phyloP scores from a whole-genome alignment of 2,797 vertebrate species.

The Xiphophorus birchmanni region DNA sequence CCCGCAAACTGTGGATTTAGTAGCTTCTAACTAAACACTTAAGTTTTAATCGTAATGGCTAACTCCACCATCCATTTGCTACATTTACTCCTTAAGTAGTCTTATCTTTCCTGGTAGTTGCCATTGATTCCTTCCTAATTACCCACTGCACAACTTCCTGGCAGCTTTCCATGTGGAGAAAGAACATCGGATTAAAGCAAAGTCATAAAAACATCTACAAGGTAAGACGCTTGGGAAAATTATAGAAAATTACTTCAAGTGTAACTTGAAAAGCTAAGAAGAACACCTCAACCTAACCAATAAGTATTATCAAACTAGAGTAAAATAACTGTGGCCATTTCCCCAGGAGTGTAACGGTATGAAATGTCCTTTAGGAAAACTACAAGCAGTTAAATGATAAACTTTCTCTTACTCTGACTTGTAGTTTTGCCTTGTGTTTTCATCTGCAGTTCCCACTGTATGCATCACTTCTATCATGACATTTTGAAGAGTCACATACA shows the following conservation, averaged over 20 bases:
- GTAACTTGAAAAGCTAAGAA: not conserved
- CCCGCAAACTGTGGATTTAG: slow-evolving; percentile 18
- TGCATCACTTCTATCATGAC: not conserved
- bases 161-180: slow-evolving; percentile 1
- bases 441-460: not conserved
- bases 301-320: not conserved
- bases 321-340: not conserved
- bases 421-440: not conserved
- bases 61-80: slow-evolving; percentile 21
- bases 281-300: not conserved
- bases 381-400: not conserved
- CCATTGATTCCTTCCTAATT: slow-evolving; percentile 13
- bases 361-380: not conserved
- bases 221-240: not conserved
- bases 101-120: slow-evolving; percentile 23
- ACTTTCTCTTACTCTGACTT: not conserved
- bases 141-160: not conserved
- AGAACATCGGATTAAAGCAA: not conserved
- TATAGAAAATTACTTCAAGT: not conserved
- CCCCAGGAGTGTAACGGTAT: no score
- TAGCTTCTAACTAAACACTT: slow-evolving; percentile 15
- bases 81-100: slow-evolving; percentile 21
- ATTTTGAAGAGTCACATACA: not conserved
- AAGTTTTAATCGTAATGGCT: slow-evolving; percentile 27
- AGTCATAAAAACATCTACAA: not conserved